Conservation (phyloP, 37 sponge, comb jelly and placozoan species). For the Halisarca cf. caerulea region DNA sequence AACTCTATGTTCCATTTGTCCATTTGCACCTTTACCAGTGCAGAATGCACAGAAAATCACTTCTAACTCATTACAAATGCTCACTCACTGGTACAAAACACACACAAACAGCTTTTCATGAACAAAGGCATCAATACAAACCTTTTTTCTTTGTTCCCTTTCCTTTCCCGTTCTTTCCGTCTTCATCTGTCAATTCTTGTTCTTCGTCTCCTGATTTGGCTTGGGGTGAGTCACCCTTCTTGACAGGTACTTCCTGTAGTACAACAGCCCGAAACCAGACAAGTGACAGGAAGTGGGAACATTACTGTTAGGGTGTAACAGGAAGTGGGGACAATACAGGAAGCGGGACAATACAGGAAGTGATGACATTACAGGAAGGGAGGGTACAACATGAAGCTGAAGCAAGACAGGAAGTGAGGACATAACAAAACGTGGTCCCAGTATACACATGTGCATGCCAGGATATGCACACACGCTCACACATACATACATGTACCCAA, state of each 20-base stretch:
- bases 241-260: background rate
- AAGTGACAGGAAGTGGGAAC: background rate
- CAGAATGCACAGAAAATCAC: too few species aligned
- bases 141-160: conserved; percentile 48
- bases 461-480: background rate
- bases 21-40: too few species aligned
- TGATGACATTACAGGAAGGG: too few species aligned
- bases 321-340: too few species aligned
- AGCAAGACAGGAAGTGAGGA: too few species aligned
- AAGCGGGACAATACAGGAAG: too few species aligned
- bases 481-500: background rate
- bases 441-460: conserved; percentile 3
- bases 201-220: background rate
- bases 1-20: too few species aligned
- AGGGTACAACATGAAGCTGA: too few species aligned
- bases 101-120: background rate
- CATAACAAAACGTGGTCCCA: too few species aligned
- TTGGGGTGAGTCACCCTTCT: conserved; percentile 22
- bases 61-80: too few species aligned
- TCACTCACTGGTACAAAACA: background rate
- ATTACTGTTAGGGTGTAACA: too few species aligned
- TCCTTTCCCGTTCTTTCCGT: conserved; percentile 30
- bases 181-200: conserved; percentile 11
- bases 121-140: background rate
- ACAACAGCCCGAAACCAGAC: background rate